Evolutionary conservation across 2,797 vertebrate genomes (phyloP).

Genomic region (Okamejei kenojei): DNA sequence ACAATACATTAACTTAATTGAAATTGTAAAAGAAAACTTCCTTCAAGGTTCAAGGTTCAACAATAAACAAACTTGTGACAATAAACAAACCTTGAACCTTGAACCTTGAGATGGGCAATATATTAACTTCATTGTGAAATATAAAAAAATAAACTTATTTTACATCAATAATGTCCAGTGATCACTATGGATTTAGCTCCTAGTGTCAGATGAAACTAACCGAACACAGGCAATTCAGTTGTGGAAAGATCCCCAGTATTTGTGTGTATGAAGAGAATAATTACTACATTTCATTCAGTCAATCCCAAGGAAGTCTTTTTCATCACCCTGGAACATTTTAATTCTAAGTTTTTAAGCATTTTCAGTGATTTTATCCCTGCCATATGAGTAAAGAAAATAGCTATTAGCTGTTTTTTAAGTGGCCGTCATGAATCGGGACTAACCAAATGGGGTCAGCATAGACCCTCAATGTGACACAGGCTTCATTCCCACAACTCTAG

Average conservation of each 20-base stretch:
- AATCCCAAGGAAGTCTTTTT: too few species aligned
- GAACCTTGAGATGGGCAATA: too few species aligned
- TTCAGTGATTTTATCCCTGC: background rate
- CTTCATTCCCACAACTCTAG: too few species aligned
- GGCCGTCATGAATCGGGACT: background rate
- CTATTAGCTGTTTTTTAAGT: background rate
- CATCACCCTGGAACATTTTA: background rate
- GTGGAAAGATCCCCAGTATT: background rate
- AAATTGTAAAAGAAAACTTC: too few species aligned
- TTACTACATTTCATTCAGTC: too few species aligned
- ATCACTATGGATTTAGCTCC: background rate
- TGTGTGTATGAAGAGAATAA: background rate
- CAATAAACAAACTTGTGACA: too few species aligned
- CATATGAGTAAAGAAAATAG: background rate
- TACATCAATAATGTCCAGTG: background rate
- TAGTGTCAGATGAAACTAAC: background rate
- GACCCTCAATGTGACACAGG: too few species aligned
- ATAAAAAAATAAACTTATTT: background rate
- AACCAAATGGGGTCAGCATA: too few species aligned
- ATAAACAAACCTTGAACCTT: too few species aligned
- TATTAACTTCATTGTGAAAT: too few species aligned
- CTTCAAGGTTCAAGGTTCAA: too few species aligned
- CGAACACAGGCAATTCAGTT: background rate
- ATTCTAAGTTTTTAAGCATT: background rate
- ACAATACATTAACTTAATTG: too few species aligned